Evolutionary conservation across 2,797 vertebrate genomes (phyloP), one percentile per base, ranked within the genome.

Genomic region (Hoplostethus atlanticus): DNA sequence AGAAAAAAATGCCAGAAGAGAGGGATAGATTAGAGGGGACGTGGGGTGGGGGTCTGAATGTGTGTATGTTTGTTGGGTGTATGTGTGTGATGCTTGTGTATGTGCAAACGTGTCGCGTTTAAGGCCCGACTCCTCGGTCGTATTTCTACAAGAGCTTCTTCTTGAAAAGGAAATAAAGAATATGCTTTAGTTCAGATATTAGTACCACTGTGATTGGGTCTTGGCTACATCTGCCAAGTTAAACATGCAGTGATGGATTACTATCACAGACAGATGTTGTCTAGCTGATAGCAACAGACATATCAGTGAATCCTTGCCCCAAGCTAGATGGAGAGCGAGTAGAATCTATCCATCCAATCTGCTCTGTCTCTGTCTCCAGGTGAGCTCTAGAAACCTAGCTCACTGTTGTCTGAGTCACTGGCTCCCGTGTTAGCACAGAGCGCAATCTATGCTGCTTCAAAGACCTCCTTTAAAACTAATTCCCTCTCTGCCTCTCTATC

Each of bases 301-400:
- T 85, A 84, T 89, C 83, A 76, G 80, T 79, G 68, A 81, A 86
- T 84, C 81, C 77, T 86, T 70, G 83, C 84, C 89, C 80, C 66
- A 67, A 87, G 86, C 87, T 60, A 84, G 80, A 86, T 4, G 12
- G 54, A 63, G 81, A 80, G 82, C 56, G 81, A 85, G 73, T 80
- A 54, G 78, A 88, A 87, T 91, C 89, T 76, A 76, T 76, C 80
- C 69, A 64, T 84, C 81, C 64, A 71, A 83, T 89, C 84, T 85
- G 78, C 83, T 21, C 21, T 21, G 21, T 21, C 21, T 21, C 1
- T 75, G 76, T 89, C 84, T 89, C 64, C 80, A 80, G 80, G 78
- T 80, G 83, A 87, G 79, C 81, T 83, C 73, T 2, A 71, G 67
- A 90, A 85, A 74, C 65, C 61, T 16, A 58, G 64, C 75, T 69